Evolutionary conservation across 2,113 vertebrate species (phyloP), one percentile per base, ranked within the genome.

Genomic region (Ivindomyrus marchei): DNA sequence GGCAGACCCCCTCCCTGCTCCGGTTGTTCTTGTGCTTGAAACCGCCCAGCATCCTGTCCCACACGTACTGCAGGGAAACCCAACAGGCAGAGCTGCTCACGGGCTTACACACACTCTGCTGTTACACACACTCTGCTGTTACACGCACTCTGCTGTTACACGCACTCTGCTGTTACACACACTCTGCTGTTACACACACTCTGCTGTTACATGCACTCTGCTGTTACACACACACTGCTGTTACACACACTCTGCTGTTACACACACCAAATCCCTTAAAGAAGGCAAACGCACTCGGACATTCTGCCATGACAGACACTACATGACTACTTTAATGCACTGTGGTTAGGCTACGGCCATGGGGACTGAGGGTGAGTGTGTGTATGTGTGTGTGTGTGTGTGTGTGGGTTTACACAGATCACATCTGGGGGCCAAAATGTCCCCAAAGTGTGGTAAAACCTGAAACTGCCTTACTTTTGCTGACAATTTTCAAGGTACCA

Each of bases 11-110:
- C 95, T 99, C 98, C 93, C 98, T 97, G 21, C 97, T 99, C 90
- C 98, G 96, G 95, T 99, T 99, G 95, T 99, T 99, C 96, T 99
- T 99, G 93, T 99, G 98, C 95, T 99, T 99, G 95, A 99, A 99
- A 91, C 98, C 98, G 93, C 97, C 97, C 15, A 99, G 95, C 97
- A 99, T 98, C 88, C 98, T 95, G 94, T 99, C 98, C 98, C 98
- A 99, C 3, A 99, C 95, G 0, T 98, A 99, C 98, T 99, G 93
- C 1, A 93, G 91, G 45, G 80, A 46, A 19, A 95, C 50, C 85
- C 58, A 89, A 3, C 27, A 84, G 17, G 62, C 17, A 80, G 24
- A 80, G 11, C 17, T 3, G 9, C 46, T 27, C 0, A 17, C 9
- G 24, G 8, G 62, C 4, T 70, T 52, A 42, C 46, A 46, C 19